Conservation (phyloP, 2,797 vertebrate species). For the Miichthys miiuy region DNA sequence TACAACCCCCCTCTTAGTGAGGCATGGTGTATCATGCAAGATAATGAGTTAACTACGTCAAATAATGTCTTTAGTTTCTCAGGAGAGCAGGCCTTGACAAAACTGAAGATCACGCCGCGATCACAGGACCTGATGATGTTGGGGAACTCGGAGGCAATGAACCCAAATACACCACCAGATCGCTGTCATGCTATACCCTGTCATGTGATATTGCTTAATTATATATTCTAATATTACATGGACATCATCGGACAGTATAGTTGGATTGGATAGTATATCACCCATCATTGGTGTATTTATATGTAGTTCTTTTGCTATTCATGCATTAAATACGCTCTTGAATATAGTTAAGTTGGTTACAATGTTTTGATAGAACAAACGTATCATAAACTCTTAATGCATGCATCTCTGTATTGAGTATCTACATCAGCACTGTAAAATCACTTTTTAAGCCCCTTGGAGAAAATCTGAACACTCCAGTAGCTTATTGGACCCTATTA, state of each 20-base stretch:
- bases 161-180: no score
- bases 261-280: neutral
- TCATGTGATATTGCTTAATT: no score
- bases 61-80: no score
- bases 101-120: no score
- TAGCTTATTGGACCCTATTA: conserved; percentile 41
- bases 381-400: no score
- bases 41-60: no score
- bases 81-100: no score
- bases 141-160: no score
- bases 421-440: neutral
- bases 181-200: no score
- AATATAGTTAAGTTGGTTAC: neutral
- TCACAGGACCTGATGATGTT: no score
- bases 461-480: conserved; percentile 20
- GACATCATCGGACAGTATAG: neutral
- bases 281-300: neutral
- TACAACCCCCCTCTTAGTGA: no score
- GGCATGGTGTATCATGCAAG: no score
- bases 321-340: neutral
- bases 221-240: neutral
- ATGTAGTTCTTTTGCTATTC: neutral
- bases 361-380: neutral
- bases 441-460: neutral
- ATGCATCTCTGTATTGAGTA: neutral